These are phyloP conservation scores for Monochamus saltuarius DNA, from an alignment of 1,140 invertebrate genomes.

Conservation along the genomic window DNA sequence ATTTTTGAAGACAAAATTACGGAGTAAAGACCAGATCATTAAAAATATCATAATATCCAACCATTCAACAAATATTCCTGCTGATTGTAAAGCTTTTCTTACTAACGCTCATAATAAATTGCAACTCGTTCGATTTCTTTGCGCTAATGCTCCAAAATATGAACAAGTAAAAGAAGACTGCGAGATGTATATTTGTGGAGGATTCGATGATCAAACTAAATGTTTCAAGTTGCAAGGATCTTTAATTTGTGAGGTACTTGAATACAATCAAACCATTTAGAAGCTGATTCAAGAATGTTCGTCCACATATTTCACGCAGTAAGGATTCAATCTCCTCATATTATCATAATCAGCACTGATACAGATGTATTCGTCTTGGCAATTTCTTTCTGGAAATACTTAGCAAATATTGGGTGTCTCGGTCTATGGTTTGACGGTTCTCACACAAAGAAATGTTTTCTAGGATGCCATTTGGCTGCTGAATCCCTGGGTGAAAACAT, in stretches of 20 bases:
- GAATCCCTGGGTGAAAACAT: slow-evolving; percentile 29
- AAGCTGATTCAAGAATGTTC: slow-evolving; percentile 17
- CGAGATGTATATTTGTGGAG: slow-evolving; percentile 33
- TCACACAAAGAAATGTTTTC: slow-evolving; percentile 27
- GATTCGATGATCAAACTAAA: slow-evolving; percentile 35
- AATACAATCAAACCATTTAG: slow-evolving; percentile 30
- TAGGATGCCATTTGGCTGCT: slow-evolving; percentile 33
- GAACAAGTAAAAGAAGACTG: slow-evolving; percentile 25
- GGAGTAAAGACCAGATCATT: slow-evolving; percentile 29
- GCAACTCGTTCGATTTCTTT: slow-evolving; percentile 30
- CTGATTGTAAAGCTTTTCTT: too few species aligned
- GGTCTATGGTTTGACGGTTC: slow-evolving; percentile 30
- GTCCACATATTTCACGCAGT: slow-evolving; percentile 4
- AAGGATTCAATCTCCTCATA: neutral
- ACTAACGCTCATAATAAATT: slow-evolving; percentile 30
- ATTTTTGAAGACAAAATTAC: slow-evolving; percentile 26
- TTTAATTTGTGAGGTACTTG: slow-evolving; percentile 29
- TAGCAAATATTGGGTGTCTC: slow-evolving; percentile 26
- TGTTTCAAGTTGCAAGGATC: slow-evolving; percentile 31
- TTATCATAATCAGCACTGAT: slow-evolving; percentile 11
- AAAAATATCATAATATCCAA: too few species aligned
- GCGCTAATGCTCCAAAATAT: slow-evolving; percentile 25
- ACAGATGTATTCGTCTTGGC: slow-evolving; percentile 28
- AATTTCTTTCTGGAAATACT: slow-evolving; percentile 22
- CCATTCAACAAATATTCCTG: too few species aligned